Evolutionary conservation across 2,888 invertebrate genomes (phyloP), one percentile per base, ranked within the genome.

Genomic region (Plutella xylostella): DNA sequence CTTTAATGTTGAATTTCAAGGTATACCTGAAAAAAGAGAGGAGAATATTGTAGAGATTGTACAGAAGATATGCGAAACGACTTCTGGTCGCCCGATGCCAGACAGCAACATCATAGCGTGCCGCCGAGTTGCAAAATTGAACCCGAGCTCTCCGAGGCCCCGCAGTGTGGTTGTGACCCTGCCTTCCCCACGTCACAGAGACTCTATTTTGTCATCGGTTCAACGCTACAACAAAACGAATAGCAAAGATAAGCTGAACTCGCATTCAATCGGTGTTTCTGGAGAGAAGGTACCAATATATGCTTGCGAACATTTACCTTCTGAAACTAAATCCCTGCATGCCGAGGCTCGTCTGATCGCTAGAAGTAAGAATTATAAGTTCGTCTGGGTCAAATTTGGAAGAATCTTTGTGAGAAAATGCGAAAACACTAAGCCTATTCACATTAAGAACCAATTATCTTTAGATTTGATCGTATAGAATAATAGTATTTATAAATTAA

Each of bases 201-300:
- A 54, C 31, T n/a, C 12, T n/a, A 2, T 54, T 0, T 12, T 54
- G 7, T 52, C 54, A 9, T 21, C 47, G 7, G 46, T 42, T 3
- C 33, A 42, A 7, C 40, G 52, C 6, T 52, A 33, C 44, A 54
- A 54, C 22, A 52, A 52, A 30, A 31, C 42, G 5, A 39, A 51
- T 14, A 12, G 39, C 1, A 33, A 30, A 4, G 18, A 43, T 4
- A 34, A 34, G 17, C 31, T 54, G 9, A 47, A 43, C 31, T 34
- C 49, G 2, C 20, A 31, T 5, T 42, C 45, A 11, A 7, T 48
- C 9, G 50, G 49, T 2, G 15, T 50, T 3, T 2, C 38, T 14
- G 50, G 51, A 2, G 46, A 48, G 17, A 42, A 20, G 3, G 5
- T n/a, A 3, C 44, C 37, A n/a, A 42, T 53, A 11, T 50, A 48